Evolutionary conservation across 2,888 invertebrate genomes (phyloP), one percentile per base, ranked within the genome.

Genomic region (Epinotia ramella): DNA sequence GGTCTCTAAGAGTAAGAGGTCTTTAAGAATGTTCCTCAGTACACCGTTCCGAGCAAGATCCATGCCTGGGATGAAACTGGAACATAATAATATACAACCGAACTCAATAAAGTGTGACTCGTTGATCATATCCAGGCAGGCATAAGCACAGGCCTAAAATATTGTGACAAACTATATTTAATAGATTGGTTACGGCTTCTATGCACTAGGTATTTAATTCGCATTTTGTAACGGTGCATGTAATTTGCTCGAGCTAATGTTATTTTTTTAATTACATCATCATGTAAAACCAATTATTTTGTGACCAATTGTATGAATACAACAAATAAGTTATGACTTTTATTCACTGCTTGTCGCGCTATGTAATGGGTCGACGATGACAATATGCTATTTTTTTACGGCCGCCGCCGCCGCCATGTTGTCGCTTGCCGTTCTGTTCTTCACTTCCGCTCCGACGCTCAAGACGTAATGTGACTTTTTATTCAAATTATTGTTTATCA

Each of bases 401-500:
- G 13, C 28, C 40, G 7, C 40, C 60, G 60, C 60, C 60, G 60
- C 60, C 60, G 28, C 16, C 60, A 60, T 60, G 60, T 24, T 12
- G 60, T 24, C 28, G 60, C 28, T 40, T 9, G 40, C 40, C 40
- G 60, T 24, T 3, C 24, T 60, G 24, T 13, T 28, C 60, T 28
- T 24, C 60, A 6, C 60, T 16, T 28, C 60, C 28, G 24, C 28
- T 28, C 60, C 28, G 24, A 60, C 60, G 60, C 28, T 24, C 28
- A 12, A 9, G 7, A 24, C 59, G 60, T 28, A 60, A 28, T 24
- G 9, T 40, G 9, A 40, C 40, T 9, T 9, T 40, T 40, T 40
- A 9, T 40, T 28, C 6, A 33, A 6, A 33, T 6, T 6, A 33
- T 33, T 33, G 33, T 6, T 6, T 7, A 6, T 33, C 6, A 20